Evolutionary conservation across 1,140 invertebrate species (phyloP), one percentile per base, ranked within the genome.

Genomic region (Mactra quadrangularis): DNA sequence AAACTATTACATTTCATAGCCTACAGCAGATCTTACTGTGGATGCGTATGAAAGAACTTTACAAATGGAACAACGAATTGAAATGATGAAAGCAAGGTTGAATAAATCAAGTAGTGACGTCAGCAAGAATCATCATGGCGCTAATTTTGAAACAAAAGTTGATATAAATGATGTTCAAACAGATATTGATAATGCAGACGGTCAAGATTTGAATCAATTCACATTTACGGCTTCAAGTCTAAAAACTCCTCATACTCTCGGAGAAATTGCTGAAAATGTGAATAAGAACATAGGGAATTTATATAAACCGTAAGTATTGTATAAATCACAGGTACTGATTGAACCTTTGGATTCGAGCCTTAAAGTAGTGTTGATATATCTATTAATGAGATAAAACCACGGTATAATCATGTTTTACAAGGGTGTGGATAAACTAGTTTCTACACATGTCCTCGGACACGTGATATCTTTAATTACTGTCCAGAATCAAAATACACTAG

Each of bases 31-130:
- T 92, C 99, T 99, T 92, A 98, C 98, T 55, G 98, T 98, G 0
- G 99, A 99, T 93, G 99, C 98, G 0, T 99, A 99, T 91, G 98
- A 99, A 92, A 95, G 98, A 85, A 99, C 99, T 0, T 93, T 99
- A 85, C 96, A 99, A 95, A 99, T 99, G 98, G 98, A 99, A 93
- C 98, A 99, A 94, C 95, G 99, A 72, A 98, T 97, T 92, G 97
- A 99, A 94, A 97, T 99, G 96, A 93, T 99, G 50, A 95, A 97
- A 71, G 97, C 98, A 93, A 94, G 99, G 85, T 78, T 87, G 70
- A 97, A 98, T 93, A 78, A 86, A 17, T 7, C 4, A 15, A 19
- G 13, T 1, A 38, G 6, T 35, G 15, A 29, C 13, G 19, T 38
- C 9, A 9, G 19, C 7, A 29, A 47, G 38, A 75, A 50, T 9